Base-by-base conservation (phyloP, 2,113 vertebrate genomes). In the Gymnorhina tibicen region DNA sequence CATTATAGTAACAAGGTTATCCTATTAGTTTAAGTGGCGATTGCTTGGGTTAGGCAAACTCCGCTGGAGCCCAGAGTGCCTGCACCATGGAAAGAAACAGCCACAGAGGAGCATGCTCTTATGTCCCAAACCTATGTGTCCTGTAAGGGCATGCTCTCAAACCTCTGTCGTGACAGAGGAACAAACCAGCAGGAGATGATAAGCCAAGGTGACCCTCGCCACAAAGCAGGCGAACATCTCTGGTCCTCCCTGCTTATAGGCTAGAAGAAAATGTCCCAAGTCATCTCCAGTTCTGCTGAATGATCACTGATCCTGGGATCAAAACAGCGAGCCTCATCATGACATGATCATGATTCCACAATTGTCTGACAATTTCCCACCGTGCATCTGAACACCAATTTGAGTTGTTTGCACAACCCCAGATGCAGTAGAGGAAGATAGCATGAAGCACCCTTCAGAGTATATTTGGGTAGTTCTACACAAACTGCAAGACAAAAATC, bases 1-100 rank as follows among this genome's bases (percentile, higher is more conserved):
- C 64, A 92, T 93, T 91, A 74, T 1, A 83, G 88, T 50, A 95
- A 80, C 88, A 85, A 85, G 39, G 86, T 93, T 92, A 81, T 68
- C 68, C 68, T 91, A 67, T 91, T 74, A 92, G 70, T 88, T 94
- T 88, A 92, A 93, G 80, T 30, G 77, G 78, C 8, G 10, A 72
- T 84, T 1, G 10, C 72, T 84, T 24, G 80, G 33, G 76, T 77
- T 91, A 81, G 79, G 82, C 41, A 62, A 94, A 59, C 37, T 87
- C 37, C 2, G 8, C 46, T 41, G 53, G 74, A 56, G 52, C 74
- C 39, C 22, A 37, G 24, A 55, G 37, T 3, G 9, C 16, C 47
- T 67, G 18, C 41, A 56, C 39, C 74, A 41, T 3, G 27, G 66
- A 44, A 81, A 79, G 28, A 44, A 89, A 49, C 20, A 78, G 60